Conservation (phyloP, 2,797 vertebrate species). For the Cichlasoma orientale region DNA sequence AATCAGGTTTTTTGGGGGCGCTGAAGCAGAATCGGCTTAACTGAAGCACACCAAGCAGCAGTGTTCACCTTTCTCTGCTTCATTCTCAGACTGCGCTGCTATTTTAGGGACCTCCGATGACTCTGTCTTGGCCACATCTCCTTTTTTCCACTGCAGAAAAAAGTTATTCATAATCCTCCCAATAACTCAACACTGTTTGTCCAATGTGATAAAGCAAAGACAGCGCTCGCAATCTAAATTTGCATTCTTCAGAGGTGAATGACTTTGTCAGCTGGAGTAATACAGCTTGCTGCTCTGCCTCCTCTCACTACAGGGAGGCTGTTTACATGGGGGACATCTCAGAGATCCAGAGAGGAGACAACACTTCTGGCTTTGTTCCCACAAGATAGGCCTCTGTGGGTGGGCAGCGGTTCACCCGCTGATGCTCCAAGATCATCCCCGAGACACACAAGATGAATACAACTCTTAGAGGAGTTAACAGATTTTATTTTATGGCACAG, state of each 20-base stretch:
- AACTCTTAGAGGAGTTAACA: constrained; percentile 62
- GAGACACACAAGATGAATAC: constrained; percentile 60
- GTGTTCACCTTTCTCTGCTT: constrained; percentile 70
- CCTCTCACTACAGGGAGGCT: constrained; percentile 71
- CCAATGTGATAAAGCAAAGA: constrained; percentile 69
- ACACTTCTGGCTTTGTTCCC: constrained; percentile 60
- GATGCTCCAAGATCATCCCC: constrained; percentile 57
- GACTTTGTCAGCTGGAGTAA: constrained; percentile 66
- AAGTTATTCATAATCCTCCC: constrained; percentile 78
- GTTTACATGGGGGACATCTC: constrained; percentile 77
- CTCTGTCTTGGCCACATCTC: constrained; percentile 75
- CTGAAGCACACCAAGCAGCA: constrained; percentile 34
- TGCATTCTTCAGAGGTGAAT: constrained; percentile 72
- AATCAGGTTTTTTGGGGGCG: constrained; percentile 45
- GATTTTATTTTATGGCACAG: constrained; percentile 74
- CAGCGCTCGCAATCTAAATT: constrained; percentile 73
- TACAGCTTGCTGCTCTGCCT: constrained; percentile 50
- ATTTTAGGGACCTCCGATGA: constrained; percentile 75
- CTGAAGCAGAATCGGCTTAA: constrained; percentile 47
- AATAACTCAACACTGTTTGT: constrained; percentile 78
- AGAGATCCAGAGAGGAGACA: constrained; percentile 77
- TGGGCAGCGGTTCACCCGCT: constrained; percentile 72
- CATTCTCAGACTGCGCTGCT: constrained; percentile 71
- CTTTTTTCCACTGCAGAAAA: constrained; percentile 79
- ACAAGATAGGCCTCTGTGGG: constrained; percentile 74